Evolutionary conservation across 1,140 invertebrate species (phyloP).

Genomic region (Ceratosolen fusciceps): DNA sequence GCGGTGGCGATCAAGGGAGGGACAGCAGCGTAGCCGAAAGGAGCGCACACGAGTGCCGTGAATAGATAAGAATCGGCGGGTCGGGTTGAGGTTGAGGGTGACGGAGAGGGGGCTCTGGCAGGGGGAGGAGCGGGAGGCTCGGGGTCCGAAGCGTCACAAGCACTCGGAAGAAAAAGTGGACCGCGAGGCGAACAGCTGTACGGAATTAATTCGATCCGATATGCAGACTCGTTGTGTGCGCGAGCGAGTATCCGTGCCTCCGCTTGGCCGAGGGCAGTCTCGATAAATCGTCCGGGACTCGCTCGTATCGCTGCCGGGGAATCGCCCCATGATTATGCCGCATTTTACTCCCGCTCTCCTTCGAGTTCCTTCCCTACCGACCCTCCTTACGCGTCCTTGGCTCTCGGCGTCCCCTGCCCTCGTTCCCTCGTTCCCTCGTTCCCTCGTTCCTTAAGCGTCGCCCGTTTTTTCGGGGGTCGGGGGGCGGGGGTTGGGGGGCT

Average conservation of each 20-base stretch:
- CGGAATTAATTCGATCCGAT: conserved; percentile 57
- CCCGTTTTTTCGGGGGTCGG: no score
- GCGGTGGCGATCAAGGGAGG: neutral
- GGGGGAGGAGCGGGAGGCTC: no score
- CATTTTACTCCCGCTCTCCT: neutral
- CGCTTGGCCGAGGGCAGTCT: neutral
- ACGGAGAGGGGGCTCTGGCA: neutral
- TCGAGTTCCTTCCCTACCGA: neutral
- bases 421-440: neutral
- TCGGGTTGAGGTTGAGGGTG: neutral
- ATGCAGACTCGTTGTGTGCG: conserved; percentile 30
- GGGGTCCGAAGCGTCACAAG: neutral
- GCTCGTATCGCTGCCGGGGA: conserved; percentile 11
- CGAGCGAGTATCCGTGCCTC: neutral
- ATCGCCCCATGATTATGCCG: conserved; percentile 29
- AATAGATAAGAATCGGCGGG: conserved; percentile 20
- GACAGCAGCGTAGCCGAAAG: neutral
- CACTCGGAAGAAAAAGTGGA: conserved; percentile 7
- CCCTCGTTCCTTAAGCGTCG: neutral
- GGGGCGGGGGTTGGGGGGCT: no score
- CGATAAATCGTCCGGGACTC: conserved; percentile 38
- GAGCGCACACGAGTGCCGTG: neutral
- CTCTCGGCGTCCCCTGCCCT: neutral
- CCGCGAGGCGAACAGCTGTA: conserved; percentile 53
- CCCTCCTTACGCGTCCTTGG: no score